phyloP scores from a whole-genome alignment of 1,140 invertebrate genomes.

The Bombus waltoni region DNA sequence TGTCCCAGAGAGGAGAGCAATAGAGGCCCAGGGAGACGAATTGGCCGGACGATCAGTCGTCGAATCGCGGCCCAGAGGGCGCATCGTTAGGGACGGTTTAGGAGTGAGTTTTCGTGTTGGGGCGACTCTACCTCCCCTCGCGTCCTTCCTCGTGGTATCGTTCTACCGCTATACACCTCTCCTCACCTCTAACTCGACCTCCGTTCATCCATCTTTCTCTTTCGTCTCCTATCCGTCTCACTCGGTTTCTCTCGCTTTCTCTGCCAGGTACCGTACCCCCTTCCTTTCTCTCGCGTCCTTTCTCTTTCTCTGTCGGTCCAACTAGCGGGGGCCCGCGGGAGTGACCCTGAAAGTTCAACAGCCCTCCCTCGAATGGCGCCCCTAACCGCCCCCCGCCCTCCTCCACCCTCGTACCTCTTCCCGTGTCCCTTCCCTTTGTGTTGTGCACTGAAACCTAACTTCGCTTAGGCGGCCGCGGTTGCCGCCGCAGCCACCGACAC shows the following conservation, averaged over 20 bases:
- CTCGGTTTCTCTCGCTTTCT: conserved; percentile 2
- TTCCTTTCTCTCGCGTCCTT: too few relatives aligned
- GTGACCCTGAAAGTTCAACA: conserved; percentile 82
- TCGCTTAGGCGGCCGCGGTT: conserved; percentile 63
- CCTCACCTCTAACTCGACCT: not conserved
- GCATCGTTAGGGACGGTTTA: conserved; percentile 64
- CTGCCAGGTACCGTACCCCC: not conserved
- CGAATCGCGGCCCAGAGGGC: conserved; percentile 57
- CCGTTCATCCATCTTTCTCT: not conserved
- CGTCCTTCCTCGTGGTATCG: not conserved
- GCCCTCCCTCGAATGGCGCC: conserved; percentile 73
- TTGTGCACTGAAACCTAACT: conserved; percentile 72
- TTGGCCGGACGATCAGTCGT: conserved; percentile 35
- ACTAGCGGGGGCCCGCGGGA: conserved; percentile 58
- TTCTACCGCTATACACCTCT: not conserved
- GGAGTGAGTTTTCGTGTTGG: conserved; percentile 73
- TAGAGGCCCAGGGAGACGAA: conserved; percentile 46
- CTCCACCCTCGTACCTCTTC: conserved; percentile 32
- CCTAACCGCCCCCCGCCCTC: conserved; percentile 39
- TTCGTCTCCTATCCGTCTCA: not conserved
- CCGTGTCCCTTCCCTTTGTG: conserved; percentile 67
- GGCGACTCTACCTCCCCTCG: conserved; percentile 2
- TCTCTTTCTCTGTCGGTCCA: conserved; percentile 46
- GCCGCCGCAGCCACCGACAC: conserved; percentile 39
- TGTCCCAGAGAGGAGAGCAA: conserved; percentile 30